These are phyloP conservation scores for Eufriesea mexicana DNA, from an alignment of 1,140 invertebrate species.

Conservation along the genomic window DNA sequence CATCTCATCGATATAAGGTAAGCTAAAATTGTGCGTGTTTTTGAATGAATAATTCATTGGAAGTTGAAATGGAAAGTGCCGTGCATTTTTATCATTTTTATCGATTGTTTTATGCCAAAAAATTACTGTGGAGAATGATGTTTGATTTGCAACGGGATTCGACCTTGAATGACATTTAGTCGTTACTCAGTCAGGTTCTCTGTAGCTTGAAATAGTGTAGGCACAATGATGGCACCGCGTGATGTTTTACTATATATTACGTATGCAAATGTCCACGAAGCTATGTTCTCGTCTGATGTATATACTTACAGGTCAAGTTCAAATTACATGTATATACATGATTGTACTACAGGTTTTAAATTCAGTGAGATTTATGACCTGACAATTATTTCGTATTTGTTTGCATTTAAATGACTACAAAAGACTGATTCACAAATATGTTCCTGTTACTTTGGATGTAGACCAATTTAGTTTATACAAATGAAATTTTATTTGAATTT, in stretches of 20 bases:
- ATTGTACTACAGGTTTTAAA: too few species aligned
- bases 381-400: not conserved
- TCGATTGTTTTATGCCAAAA: not conserved
- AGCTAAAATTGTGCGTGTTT: constrained; percentile 36
- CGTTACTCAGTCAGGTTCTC: constrained; percentile 17
- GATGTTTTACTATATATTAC: not conserved
- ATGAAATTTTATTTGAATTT: not conserved
- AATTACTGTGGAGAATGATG: constrained; percentile 21
- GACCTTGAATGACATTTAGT: constrained; percentile 74
- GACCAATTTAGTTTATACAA: not conserved
- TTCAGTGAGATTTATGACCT: not conserved
- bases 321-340: not conserved
- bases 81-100: not conserved
- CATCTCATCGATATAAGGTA: constrained; percentile 40
- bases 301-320: not conserved
- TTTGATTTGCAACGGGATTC: constrained; percentile 47
- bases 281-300: not conserved
- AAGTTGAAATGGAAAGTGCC: not conserved
- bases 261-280: not conserved
- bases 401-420: not conserved
- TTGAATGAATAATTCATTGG: constrained; percentile 19
- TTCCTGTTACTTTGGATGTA: not conserved
- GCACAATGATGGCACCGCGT: not conserved
- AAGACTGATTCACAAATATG: not conserved
- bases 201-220: not conserved